These are phyloP conservation scores for Stigmatopora argus DNA, from an alignment of 2,113 vertebrate genomes.

Conservation along the genomic window DNA sequence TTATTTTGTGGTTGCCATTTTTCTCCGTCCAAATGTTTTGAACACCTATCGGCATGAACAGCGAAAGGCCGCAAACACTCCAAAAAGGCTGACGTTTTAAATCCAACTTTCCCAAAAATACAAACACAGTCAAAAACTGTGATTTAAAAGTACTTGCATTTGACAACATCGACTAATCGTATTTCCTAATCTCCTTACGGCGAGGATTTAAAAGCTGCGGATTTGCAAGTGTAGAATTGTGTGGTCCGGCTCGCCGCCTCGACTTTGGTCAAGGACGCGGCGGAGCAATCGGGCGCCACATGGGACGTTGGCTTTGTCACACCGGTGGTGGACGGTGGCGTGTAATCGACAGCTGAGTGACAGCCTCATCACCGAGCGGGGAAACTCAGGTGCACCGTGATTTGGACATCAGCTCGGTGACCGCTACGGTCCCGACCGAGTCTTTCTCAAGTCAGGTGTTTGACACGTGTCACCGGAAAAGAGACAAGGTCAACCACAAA, in stretches of 20 bases:
- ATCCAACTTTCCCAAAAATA: neutral
- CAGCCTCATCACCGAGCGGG: conserved; percentile 38
- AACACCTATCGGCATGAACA: too few species aligned
- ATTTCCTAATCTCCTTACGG: neutral
- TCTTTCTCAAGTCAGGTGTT: conserved; percentile 9
- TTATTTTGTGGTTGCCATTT: too few species aligned
- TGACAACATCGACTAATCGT: neutral
- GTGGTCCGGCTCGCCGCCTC: conserved; percentile 27
- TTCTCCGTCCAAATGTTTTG: too few species aligned
- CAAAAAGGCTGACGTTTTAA: neutral
- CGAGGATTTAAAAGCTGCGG: neutral
- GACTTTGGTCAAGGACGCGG: conserved; percentile 64
- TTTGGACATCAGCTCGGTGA: conserved; percentile 54
- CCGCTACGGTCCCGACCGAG: conserved; percentile 54
- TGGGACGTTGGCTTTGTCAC: conserved; percentile 62
- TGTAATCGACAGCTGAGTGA: conserved; percentile 65
- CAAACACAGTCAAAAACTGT: neutral
- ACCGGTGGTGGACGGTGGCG: conserved; percentile 35
- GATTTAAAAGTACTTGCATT: neutral
- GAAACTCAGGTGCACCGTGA: conserved; percentile 65
- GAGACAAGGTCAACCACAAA: conserved; percentile 35
- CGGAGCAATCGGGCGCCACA: conserved; percentile 34
- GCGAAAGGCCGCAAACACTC: neutral
- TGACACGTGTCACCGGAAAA: neutral
- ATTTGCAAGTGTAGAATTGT: conserved; percentile 2